Evolutionary conservation across 2,888 invertebrate genomes (phyloP), one percentile per base, ranked within the genome.

Genomic region (Catocala sponsa): DNA sequence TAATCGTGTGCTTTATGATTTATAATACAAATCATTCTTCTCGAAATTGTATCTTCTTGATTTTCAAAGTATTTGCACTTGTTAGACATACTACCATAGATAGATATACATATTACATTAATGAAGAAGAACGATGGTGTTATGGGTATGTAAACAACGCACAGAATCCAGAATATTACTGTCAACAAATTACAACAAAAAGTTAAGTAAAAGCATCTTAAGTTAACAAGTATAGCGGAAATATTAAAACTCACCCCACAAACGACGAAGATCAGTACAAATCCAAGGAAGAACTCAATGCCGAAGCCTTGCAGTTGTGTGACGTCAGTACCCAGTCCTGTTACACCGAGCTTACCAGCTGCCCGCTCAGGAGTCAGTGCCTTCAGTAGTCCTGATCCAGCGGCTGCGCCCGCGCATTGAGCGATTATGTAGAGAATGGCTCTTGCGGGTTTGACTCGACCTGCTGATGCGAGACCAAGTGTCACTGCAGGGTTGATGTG

Each of bases 401-500:
- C 96, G 15, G 98, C 96, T 0, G 97, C 97, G 47, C 98, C 98
- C 0, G 97, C 89, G 83, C 97, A 97, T 89, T 98, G 98, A 0
- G 96, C 97, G 54, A 98, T 85, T 53, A 98, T 95, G 91, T 99
- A 99, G 43, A 98, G 94, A 1, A 97, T 51, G 0, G 96, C 97
- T 72, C 98, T 96, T 38, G 96, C 87, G 0, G 97, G 91, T 74
- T 97, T 96, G 56, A 98, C 96, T 80, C 97, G 97, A 7, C 98
- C 98, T 7, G 97, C 96, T 10, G 96, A 96, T 57, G 98, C 91
- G 91, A 98, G 95, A 1, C 97, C 98, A 13, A 95, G 88, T 5
- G 98, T 98, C 47, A 99, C 98, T 0, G 99, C 98, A 0, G 99
- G 99, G 95, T 99, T 99, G 66, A 99, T 95, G 90, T 98, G 98